Percentiles rank a stretch among this genome's conserved stretches.
Conservation (phyloP, 2,797 vertebrate species). For the Salarias fasciatus region DNA sequence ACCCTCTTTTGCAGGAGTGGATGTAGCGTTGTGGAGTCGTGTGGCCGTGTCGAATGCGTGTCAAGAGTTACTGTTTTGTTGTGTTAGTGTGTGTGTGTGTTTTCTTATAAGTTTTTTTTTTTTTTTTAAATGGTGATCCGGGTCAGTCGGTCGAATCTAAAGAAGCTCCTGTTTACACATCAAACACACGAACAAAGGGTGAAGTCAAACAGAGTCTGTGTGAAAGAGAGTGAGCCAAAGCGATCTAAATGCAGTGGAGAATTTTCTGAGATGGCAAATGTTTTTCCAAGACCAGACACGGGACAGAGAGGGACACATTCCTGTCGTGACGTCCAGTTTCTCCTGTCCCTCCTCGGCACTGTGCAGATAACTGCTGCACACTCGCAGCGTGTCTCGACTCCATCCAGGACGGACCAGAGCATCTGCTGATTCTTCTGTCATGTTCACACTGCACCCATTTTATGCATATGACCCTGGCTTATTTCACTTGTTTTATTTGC, state of each 20-base stretch:
- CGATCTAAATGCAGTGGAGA: conserved; percentile 53
- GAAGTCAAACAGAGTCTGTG: conserved; percentile 29
- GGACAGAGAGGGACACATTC: conserved; percentile 53
- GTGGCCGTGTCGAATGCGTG: conserved; percentile 27
- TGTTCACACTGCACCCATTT: conserved; percentile 58
- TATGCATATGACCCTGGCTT: too few species aligned
- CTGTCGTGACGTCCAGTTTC: conserved; percentile 14
- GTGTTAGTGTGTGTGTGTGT: conserved; percentile 28
- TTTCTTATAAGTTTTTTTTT: too few species aligned
- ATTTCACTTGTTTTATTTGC: too few species aligned
- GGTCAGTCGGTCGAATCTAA: conserved; percentile 44
- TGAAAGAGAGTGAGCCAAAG: conserved; percentile 34
- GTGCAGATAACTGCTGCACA: too few species aligned
- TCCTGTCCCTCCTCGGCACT: too few species aligned
- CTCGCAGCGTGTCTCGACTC: too few species aligned
- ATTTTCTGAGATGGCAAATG: conserved; percentile 47
- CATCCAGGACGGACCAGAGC: too few species aligned
- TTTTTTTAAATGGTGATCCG: conserved; percentile 21
- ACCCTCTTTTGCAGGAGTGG: too few species aligned
- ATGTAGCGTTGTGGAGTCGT: not conserved
- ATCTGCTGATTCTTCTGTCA: conserved; percentile 39
- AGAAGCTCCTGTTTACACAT: conserved; percentile 59
- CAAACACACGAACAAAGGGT: conserved; percentile 45
- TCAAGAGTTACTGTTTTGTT: not conserved
- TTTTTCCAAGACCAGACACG: conserved; percentile 51